phyloP scores from a whole-genome alignment of 2,797 vertebrate genomes.

The Acanthis flammea region DNA sequence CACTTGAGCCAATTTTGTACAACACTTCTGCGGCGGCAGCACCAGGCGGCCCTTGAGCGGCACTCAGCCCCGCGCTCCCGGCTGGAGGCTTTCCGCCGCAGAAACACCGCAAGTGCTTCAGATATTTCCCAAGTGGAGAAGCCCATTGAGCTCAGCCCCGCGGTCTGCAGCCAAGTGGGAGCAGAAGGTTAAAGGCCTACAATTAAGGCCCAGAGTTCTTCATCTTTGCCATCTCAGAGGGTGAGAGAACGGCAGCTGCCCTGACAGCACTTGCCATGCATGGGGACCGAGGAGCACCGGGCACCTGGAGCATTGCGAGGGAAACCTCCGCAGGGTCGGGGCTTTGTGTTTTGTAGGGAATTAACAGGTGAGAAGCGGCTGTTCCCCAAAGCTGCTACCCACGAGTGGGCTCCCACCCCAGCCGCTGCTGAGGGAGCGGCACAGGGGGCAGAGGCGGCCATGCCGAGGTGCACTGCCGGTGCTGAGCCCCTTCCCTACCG shows the following conservation, averaged over 20 bases:
- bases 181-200: background rate
- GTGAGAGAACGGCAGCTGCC: background rate
- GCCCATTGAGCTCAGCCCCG: background rate
- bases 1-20: background rate
- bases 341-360: background rate
- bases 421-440: rapidly evolving
- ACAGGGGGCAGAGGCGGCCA: background rate
- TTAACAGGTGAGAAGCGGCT: background rate
- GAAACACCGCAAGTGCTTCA: background rate
- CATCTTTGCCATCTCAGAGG: rapidly evolving
- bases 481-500: rapidly evolving
- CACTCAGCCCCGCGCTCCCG: background rate
- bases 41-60: background rate
- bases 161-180: background rate
- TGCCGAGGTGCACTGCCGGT: rapidly evolving
- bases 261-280: rapidly evolving
- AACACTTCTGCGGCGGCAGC: background rate
- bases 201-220: background rate
- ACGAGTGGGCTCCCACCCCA: background rate
- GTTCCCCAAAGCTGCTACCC: background rate
- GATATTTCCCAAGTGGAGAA: background rate
- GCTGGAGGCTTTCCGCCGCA: background rate
- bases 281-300: rapidly evolving
- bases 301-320: rapidly evolving
- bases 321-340: rapidly evolving